Evolutionary conservation across 2,888 invertebrate genomes (phyloP).

Genomic region (Salpingus planirostris): DNA sequence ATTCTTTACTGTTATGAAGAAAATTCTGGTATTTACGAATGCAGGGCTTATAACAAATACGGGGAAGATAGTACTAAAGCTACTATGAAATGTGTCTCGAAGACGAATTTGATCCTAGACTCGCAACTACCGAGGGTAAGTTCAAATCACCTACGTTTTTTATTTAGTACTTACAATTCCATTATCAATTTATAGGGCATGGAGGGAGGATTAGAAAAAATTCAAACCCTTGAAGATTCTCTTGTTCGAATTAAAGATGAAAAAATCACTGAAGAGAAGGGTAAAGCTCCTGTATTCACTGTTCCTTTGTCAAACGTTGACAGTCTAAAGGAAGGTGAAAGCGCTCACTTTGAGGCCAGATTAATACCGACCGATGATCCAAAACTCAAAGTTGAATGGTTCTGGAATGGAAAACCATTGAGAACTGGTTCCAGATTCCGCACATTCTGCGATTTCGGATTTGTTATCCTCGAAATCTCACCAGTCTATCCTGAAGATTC

Average conservation of each 20-base stretch:
- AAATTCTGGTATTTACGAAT: conserved; percentile 90
- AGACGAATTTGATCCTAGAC: conserved; percentile 82
- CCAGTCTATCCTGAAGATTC: conserved; percentile 96
- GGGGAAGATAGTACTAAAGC: conserved; percentile 83
- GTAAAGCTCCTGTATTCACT: conserved; percentile 85
- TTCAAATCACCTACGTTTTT: conserved; percentile 9
- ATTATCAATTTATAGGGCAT: conserved; percentile 62
- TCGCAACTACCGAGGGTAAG: conserved; percentile 83
- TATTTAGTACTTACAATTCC: background rate
- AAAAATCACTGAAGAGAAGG: conserved; percentile 62
- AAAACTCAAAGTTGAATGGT: conserved; percentile 87
- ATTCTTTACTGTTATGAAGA: conserved; percentile 94
- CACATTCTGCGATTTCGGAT: conserved; percentile 96
- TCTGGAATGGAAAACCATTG: conserved; percentile 84
- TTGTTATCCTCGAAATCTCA: conserved; percentile 93
- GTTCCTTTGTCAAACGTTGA: conserved; percentile 82
- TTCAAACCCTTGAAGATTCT: conserved; percentile 86
- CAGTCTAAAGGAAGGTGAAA: conserved; percentile 82
- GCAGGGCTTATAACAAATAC: conserved; percentile 84
- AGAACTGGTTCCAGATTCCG: conserved; percentile 88
- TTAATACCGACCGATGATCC: conserved; percentile 86
- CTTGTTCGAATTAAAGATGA: conserved; percentile 70
- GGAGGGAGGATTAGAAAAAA: conserved; percentile 91
- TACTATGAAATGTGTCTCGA: conserved; percentile 76
- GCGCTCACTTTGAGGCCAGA: conserved; percentile 83